Conservation (phyloP, 2,888 invertebrate species). For the Heliconius ismenius region DNA sequence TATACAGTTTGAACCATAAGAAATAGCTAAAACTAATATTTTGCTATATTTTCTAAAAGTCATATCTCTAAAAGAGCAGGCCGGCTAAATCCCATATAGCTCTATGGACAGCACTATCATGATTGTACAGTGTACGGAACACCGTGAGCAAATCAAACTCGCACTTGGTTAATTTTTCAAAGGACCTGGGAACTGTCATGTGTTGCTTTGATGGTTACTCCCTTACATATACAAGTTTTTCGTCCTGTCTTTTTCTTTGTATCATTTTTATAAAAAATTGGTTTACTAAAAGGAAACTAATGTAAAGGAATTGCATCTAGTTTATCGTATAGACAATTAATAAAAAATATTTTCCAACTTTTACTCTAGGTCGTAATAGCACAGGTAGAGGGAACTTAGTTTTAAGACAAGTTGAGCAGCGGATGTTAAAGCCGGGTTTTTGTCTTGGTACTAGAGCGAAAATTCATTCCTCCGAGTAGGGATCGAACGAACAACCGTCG, state of each 20-base stretch:
- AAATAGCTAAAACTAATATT: not conserved
- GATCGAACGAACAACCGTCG: not conserved
- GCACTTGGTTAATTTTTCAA: slow-evolving; percentile 16
- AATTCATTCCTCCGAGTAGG: not conserved
- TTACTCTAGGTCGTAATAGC: no score
- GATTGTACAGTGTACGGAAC: slow-evolving; percentile 5
- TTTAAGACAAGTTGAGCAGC: not conserved
- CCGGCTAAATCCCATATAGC: not conserved
- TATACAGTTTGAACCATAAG: not conserved
- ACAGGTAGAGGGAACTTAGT: not conserved
- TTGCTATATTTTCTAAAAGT: not conserved
- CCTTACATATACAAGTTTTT: not conserved
- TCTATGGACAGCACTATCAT: slow-evolving; percentile 2
- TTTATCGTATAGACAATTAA: no score
- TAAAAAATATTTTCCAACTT: not conserved
- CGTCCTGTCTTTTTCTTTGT: not conserved
- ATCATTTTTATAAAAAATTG: not conserved
- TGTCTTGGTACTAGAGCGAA: not conserved
- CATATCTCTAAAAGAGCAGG: not conserved
- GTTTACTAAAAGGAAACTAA: not conserved
- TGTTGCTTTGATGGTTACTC: slow-evolving; percentile 6
- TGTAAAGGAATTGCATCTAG: not conserved
- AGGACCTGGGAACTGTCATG: slow-evolving; percentile 16
- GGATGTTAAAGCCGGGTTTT: not conserved
- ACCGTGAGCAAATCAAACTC: slow-evolving; percentile 5